Evolutionary conservation across 2,888 invertebrate genomes (phyloP), one percentile per base, ranked within the genome.

Genomic region (Chouioia cunea): DNA sequence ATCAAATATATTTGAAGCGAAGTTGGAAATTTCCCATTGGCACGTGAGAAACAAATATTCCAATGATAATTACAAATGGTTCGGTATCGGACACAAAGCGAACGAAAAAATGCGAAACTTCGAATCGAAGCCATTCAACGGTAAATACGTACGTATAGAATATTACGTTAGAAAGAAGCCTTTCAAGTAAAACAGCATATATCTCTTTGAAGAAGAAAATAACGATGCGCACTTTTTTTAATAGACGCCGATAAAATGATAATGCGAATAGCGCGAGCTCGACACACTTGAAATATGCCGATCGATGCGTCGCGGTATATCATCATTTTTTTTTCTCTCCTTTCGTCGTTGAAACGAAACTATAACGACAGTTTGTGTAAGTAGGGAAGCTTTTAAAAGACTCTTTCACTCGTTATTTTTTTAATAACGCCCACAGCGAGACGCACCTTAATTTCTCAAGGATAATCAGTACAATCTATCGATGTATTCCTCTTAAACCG

Each of bases 361-460:
- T 16, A 56, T n/a, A 56, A 43, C 56, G 36, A 36, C 36, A 36
- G 6, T 12, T 10, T 10, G 27, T 6, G 27, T 27, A 4, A 27
- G 6, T 56, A 27, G 15, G 36, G 44, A 63, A 46, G 16, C 14
- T 15, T 16, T n/a, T n/a, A n/a, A n/a, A n/a, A n/a, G n/a, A n/a
- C n/a, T n/a, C n/a, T n/a, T n/a, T n/a, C n/a, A n/a, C 53, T 54
- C 27, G 22, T 53, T 53, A 54, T 44, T 44, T 63, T 63, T 36
- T 12, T 36, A 36, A 36, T 36, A 10, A 36, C 36, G 27, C 36
- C 10, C 36, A 6, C 1, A 54, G 43, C 44, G 53, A n/a, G 63
- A 46, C 63, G 43, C 63, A 18, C 63, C 63, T 54, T 43, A 46
- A 18, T 63, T 63, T 63, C 15, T 53, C 63, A 46, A 63, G 20